Evolutionary conservation across 2,113 vertebrate species (phyloP), one percentile per base, ranked within the genome.

Genomic region (Sceloporus undulatus): DNA sequence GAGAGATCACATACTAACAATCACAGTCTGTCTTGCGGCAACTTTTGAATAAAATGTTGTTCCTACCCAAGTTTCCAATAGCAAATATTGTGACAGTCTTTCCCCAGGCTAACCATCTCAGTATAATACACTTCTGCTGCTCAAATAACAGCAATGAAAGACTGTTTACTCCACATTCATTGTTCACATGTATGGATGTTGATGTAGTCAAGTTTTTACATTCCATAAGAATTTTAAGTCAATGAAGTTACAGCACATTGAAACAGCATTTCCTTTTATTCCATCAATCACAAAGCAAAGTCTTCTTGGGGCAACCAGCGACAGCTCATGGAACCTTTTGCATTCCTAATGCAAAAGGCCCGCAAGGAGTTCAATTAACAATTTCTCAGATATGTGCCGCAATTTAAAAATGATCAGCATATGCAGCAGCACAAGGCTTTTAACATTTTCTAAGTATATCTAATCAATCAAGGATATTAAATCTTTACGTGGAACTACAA

Each of bases 381-480:
- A 71, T 27, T 85, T 93, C 38, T 74, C n/a, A 92, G 66, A 82
- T 19, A 88, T 1, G 4, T 5, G 48, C 4, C 40, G 27, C 59
- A 89, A 89, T 77, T 85, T 19, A 48, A 85, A 48, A 80, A 52
- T 40, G 68, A 62, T 38, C 23, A 71, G 68, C 7, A 82, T 87
- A 73, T 9, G 16, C 38, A 92, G 66, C 71, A 42, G 1, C 71
- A 66, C 59, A 34, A 1, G 7, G 38, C 0, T 2, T 80, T 85
- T 18, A 0, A 74, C 86, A 91, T 76, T 89, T 77, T 52, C 29
- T 29, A 76, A 82, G 23, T 79, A 29, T 90, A 77, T 84, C 89
- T 87, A 91, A 90, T 81, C 2, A 91, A 91, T 29, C 5, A 9
- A 29, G 4, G 75, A 68, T 92, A 89, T 87, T 84, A 29, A 86